Conservation (phyloP, 2,797 vertebrate species). For the Peromyscus melanophrys region DNA sequence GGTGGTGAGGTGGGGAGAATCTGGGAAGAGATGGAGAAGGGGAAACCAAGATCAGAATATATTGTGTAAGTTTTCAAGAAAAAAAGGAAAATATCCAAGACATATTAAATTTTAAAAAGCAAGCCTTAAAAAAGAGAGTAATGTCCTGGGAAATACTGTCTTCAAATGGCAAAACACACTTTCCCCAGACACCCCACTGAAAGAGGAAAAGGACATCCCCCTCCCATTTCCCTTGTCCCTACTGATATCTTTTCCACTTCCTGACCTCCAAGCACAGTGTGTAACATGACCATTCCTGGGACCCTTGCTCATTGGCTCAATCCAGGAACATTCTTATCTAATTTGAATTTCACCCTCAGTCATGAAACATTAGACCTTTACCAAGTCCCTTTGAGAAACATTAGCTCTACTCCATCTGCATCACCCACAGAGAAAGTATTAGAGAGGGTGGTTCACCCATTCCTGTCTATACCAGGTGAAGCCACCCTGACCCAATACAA, state of each 20-base stretch:
- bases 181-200: background rate
- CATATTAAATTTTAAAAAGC: background rate
- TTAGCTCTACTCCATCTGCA: background rate
- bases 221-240: background rate
- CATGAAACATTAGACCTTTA: background rate
- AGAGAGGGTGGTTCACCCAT: background rate
- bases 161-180: background rate
- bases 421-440: background rate
- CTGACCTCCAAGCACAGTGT: background rate
- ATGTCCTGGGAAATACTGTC: background rate
- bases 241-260: background rate
- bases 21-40: too few species aligned
- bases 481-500: too few species aligned
- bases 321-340: background rate
- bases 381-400: background rate
- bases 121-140: background rate
- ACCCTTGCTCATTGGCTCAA: background rate
- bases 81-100: background rate
- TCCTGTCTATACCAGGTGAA: background rate
- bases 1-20: too few species aligned
- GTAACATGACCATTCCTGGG: background rate
- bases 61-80: too few species aligned
- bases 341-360: background rate
- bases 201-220: background rate
- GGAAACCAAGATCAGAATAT: too few species aligned